Base-by-base conservation (phyloP, 1,140 invertebrate species). In the Meloidogyne chitwoodi region DNA sequence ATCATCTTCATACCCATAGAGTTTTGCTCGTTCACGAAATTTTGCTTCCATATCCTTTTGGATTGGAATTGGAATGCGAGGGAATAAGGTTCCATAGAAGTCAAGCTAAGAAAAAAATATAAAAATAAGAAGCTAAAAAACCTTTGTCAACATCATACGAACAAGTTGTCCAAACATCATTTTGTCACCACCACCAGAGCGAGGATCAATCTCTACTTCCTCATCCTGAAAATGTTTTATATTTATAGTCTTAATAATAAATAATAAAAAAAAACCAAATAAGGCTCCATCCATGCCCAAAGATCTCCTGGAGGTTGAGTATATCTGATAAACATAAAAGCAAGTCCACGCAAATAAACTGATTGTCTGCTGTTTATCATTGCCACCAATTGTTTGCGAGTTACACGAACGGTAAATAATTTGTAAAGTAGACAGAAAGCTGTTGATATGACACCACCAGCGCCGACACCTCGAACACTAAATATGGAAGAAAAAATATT, bases 371-470 rank as follows among this genome's bases (percentile, higher is more conserved):
- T 96, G 84, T 93, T 94, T 79, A 98, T 92, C 62, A 99, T 91
- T 66, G 94, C 94, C 88, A 94, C 95, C 66, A 99, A 90, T 89
- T 99, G 97, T 88, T 99, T 99, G 67, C 96, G 91, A 12, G 96
- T 99, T 76, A 99, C 89, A 83, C 93, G 93, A 81, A 99, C 88
- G 6, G 96, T 98, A 88, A 96, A 99, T 75, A 99, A 89, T 90
- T 99, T 99, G 88, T 97, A 99, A 11, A 99, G 90, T n/a, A 99
- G 90, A 88, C 95, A 97, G 88, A 94, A 98, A 0, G 96, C 95
- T 79, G 96, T 98, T 6, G 94, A 97, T 14, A 99, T 96, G 80
- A 99, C 98, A 31, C 97, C 97, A 73, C 97, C 96, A 74, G 95
- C 95, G 69, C 96, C 96, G 64, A 99, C 96, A 67, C 96, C 96